Evolutionary conservation across 2,888 invertebrate species (phyloP), one percentile per base, ranked within the genome.

Genomic region (Drosophila conformis): DNA sequence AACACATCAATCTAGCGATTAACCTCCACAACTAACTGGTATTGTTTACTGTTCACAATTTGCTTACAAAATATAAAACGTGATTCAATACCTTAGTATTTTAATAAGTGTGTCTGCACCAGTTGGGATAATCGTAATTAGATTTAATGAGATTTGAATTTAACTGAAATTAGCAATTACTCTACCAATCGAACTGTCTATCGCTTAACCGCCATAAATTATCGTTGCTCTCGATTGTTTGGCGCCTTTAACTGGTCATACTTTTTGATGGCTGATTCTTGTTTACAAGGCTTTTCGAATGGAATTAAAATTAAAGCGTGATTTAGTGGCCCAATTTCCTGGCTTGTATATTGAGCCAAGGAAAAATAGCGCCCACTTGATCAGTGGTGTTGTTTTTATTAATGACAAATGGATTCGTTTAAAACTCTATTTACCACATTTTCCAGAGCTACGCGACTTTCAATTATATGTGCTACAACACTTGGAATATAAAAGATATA

Each of bases 391-490:
- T 7, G 31, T 75, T 1, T 54, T n/a, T 18, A 29, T 48, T 15
- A 35, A 52, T 49, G n/a, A 67, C 11, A 75, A 60, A 15, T 89
- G 84, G 73, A 54, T 64, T 10, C 83, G 87, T 5, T 18, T 92
- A 4, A 81, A 76, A 40, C 58, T 93, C 0, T 60, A 60, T 4
- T 79, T 91, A 10, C 92, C 92, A 0, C 69, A 88, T 15, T 89
- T 88, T 65, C 92, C 92, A 0, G 61, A 69, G 0, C 56, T 88
- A 4, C n/a, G 66, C 0, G 74, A 67, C 1, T 75, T 90, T 33
- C 57, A 80, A 36, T 15, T 92, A 4, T 66, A 80, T 46, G 58
- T 91, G 15, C 81, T 67, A 52, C 75, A 78, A 29, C 69, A 81
- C 4, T 62, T 85, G 46, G 67, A 73, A 36, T 79, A 85, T n/a